phyloP scores from a whole-genome alignment of 2,888 invertebrate species.

The Sisyra nigra region DNA sequence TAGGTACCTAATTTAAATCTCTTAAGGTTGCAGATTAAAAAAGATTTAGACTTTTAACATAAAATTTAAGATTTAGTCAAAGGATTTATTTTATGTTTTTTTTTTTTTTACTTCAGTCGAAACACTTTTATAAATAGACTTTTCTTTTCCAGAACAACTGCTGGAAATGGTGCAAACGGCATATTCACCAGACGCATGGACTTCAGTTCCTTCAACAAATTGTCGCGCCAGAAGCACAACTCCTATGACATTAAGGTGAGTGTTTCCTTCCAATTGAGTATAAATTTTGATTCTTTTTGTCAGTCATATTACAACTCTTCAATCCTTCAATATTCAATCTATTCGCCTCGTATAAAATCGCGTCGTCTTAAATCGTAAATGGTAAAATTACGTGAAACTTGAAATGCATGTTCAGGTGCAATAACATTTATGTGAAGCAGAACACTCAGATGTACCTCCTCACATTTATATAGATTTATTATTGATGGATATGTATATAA shows the following conservation, averaged over 20 bases:
- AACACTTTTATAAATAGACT: too few relatives aligned
- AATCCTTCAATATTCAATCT: background rate
- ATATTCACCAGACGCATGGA: constrained; percentile 88
- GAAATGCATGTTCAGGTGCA: constrained; percentile 5
- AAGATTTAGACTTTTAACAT: too few relatives aligned
- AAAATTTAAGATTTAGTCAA: too few relatives aligned
- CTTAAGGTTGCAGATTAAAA: too few relatives aligned
- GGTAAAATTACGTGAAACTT: constrained; percentile 4
- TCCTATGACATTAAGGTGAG: constrained; percentile 98
- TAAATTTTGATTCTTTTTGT: background rate
- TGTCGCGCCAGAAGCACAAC: constrained; percentile 92
- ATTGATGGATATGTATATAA: too few relatives aligned
- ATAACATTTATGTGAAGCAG: constrained; percentile 6
- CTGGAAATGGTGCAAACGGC: constrained; percentile 76
- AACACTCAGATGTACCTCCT: constrained; percentile 1
- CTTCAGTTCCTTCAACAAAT: constrained; percentile 85
- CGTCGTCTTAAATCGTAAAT: background rate
- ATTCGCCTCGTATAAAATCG: too few relatives aligned
- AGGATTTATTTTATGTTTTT: constrained; percentile 6
- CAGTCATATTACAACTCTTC: background rate
- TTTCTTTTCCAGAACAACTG: constrained; percentile 40
- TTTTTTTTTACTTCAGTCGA: too few relatives aligned
- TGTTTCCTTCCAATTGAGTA: background rate
- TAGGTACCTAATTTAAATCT: too few relatives aligned
- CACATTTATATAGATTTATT: background rate